A percentile compares a stretch with the other conserved stretches of the same genome.
These are phyloP conservation scores for Agapostemon virescens DNA, from an alignment of 2,888 invertebrate species.

Conservation along the genomic window DNA sequence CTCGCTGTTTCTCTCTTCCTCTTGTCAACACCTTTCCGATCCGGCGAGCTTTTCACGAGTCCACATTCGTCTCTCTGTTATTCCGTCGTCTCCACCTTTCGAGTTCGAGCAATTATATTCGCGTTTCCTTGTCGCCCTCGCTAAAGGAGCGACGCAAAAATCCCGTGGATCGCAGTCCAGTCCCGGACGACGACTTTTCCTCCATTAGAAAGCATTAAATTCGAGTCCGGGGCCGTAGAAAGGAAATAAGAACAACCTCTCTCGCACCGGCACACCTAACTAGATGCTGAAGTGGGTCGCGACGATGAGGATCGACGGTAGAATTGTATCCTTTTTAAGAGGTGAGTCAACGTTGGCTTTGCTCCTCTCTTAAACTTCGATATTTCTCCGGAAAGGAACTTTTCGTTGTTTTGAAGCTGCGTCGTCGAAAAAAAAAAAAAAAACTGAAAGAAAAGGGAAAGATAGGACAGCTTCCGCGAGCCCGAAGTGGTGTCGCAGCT, in stretches of 20 bases:
- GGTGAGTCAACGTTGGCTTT: slow-evolving; percentile 32
- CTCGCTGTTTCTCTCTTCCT: background rate
- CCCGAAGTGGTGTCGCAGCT: background rate
- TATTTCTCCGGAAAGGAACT: slow-evolving; percentile 3
- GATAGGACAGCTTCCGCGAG: background rate
- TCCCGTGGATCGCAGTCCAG: slow-evolving; percentile 15
- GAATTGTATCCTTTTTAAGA: slow-evolving; percentile 29
- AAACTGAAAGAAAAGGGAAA: background rate
- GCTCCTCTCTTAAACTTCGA: slow-evolving; percentile 8
- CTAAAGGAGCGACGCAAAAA: slow-evolving; percentile 26
- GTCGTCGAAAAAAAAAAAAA: background rate
- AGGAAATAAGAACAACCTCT: background rate
- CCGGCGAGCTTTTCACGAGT: slow-evolving; percentile 30
- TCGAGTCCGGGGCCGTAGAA: slow-evolving; percentile 17
- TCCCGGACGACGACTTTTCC: slow-evolving; percentile 19
- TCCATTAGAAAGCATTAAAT: slow-evolving; percentile 41
- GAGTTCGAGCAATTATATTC: slow-evolving; percentile 59
- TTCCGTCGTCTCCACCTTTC: slow-evolving; percentile 42
- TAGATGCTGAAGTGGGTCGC: slow-evolving; percentile 24
- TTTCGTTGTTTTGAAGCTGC: slow-evolving; percentile 15
- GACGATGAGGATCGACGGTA: slow-evolving; percentile 14
- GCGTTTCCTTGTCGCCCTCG: slow-evolving; percentile 19
- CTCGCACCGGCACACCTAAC: slow-evolving; percentile 9
- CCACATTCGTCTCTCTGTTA: slow-evolving; percentile 41
- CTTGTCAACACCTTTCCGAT: background rate